Conservation (phyloP, 2,888 invertebrate genomes). For the Deilephila porcellus region DNA sequence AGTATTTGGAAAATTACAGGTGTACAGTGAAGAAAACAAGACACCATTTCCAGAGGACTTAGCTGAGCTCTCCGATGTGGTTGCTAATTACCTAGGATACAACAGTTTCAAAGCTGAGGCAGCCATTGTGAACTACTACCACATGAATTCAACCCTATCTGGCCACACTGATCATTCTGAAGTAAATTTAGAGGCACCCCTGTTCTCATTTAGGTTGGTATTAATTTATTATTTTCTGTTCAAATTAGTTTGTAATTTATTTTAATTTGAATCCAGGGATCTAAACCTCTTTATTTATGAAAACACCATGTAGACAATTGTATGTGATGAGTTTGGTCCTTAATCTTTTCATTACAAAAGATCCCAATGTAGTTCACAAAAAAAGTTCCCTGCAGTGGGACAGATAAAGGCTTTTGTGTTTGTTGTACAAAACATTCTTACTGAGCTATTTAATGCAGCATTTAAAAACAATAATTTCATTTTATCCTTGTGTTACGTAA, state of each 20-base stretch:
- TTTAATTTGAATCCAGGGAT: slow-evolving; percentile 14
- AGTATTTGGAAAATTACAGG: slow-evolving; percentile 63
- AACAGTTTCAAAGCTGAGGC: slow-evolving; percentile 91
- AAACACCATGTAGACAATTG: no score
- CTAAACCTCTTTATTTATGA: no score
- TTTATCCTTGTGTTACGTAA: no score
- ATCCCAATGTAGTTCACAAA: no score
- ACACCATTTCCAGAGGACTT: slow-evolving; percentile 91
- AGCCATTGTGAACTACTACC: slow-evolving; percentile 98
- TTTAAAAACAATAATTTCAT: no score
- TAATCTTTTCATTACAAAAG: no score
- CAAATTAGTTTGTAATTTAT: background rate
- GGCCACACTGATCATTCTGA: slow-evolving; percentile 98
- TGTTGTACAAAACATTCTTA: no score
- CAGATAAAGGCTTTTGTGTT: no score
- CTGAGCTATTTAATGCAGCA: no score
- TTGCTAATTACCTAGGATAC: slow-evolving; percentile 86
- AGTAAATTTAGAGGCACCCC: slow-evolving; percentile 91
- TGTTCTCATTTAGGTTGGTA: slow-evolving; percentile 93
- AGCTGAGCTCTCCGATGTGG: slow-evolving; percentile 84
- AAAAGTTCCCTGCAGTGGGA: no score
- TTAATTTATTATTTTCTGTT: slow-evolving; percentile 4
- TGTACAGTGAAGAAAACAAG: slow-evolving; percentile 88
- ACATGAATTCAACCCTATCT: slow-evolving; percentile 95
- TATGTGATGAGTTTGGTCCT: no score